Evolutionary conservation across 2,888 invertebrate genomes (phyloP).

Genomic region (Cheilosia grossa): DNA sequence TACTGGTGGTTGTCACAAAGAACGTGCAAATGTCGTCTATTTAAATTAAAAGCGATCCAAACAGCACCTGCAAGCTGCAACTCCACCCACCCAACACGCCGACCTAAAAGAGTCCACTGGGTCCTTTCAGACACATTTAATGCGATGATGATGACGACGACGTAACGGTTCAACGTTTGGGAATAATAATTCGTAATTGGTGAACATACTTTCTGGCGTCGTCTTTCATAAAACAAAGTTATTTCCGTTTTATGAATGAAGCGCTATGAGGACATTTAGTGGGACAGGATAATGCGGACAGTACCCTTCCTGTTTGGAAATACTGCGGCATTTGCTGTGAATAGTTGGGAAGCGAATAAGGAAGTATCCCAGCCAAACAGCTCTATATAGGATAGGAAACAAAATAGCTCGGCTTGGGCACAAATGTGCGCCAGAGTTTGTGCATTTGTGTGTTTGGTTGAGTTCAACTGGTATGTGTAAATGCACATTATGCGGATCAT

Average conservation of each 20-base stretch:
- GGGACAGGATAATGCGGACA: constrained; percentile 74
- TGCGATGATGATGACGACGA: constrained; percentile 4
- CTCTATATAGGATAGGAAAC: too few relatives aligned
- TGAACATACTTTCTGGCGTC: constrained; percentile 64
- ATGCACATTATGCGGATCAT: constrained; percentile 74
- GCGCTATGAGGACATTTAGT: constrained; percentile 67
- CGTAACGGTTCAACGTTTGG: constrained; percentile 64
- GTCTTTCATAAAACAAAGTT: constrained; percentile 67
- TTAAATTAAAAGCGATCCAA: constrained; percentile 45
- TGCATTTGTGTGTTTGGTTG: constrained; percentile 11
- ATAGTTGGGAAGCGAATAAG: constrained; percentile 35
- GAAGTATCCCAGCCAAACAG: background rate
- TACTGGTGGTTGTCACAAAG: constrained; percentile 28
- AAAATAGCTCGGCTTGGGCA: background rate
- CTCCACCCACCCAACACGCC: background rate
- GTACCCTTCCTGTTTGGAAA: constrained; percentile 70
- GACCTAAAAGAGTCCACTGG: constrained; percentile 50
- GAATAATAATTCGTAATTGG: constrained; percentile 74
- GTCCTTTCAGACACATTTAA: constrained; percentile 54
- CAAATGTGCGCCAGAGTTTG: constrained; percentile 1
- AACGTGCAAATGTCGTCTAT: constrained; percentile 46
- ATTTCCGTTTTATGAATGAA: constrained; percentile 74
- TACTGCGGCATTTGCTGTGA: constrained; percentile 71
- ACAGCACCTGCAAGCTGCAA: background rate
- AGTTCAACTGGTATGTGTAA: constrained; percentile 60